These are phyloP conservation scores for Metellina segmentata DNA, from an alignment of 2,888 invertebrate genomes.

Conservation along the genomic window DNA sequence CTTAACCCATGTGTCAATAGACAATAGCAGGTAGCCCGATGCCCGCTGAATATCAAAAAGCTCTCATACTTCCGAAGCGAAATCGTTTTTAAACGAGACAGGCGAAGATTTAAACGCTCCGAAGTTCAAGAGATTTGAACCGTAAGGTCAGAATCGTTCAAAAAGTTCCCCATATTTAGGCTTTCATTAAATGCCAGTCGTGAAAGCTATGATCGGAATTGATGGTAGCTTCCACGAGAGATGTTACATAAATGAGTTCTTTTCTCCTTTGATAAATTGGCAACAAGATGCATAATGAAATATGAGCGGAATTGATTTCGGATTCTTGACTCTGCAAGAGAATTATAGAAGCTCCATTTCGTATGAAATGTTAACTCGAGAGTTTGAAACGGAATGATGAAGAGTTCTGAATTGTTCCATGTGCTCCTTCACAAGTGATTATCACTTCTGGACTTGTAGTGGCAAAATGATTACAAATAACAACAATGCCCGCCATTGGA, in stretches of 20 bases:
- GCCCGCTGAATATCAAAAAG: constrained; percentile 52
- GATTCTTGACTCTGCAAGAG: too few relatives aligned
- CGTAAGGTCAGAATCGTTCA: constrained; percentile 24
- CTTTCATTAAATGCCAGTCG: constrained; percentile 57
- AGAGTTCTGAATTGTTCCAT: too few relatives aligned
- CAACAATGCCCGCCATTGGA: too few relatives aligned
- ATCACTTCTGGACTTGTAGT: too few relatives aligned
- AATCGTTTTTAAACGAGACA: constrained; percentile 60
- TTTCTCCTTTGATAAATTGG: constrained; percentile 28
- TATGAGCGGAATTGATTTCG: neutral
- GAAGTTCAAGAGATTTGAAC: constrained; percentile 51
- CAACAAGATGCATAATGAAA: neutral
- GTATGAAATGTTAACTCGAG: too few relatives aligned
- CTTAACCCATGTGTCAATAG: constrained; percentile 52
- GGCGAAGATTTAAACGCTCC: constrained; percentile 21
- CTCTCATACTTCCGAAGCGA: constrained; percentile 24
- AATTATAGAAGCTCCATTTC: too few relatives aligned
- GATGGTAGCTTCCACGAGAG: constrained; percentile 35
- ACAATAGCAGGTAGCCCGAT: constrained; percentile 52
- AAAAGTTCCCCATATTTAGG: constrained; percentile 36
- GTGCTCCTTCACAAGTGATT: too few relatives aligned
- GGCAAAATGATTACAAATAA: too few relatives aligned
- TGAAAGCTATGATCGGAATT: constrained; percentile 47
- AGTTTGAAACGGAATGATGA: too few relatives aligned
- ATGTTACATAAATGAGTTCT: constrained; percentile 42